Evolutionary conservation across 2,113 vertebrate genomes (phyloP), one percentile per base, ranked within the genome.

Genomic region (Melanocharis versteri): DNA sequence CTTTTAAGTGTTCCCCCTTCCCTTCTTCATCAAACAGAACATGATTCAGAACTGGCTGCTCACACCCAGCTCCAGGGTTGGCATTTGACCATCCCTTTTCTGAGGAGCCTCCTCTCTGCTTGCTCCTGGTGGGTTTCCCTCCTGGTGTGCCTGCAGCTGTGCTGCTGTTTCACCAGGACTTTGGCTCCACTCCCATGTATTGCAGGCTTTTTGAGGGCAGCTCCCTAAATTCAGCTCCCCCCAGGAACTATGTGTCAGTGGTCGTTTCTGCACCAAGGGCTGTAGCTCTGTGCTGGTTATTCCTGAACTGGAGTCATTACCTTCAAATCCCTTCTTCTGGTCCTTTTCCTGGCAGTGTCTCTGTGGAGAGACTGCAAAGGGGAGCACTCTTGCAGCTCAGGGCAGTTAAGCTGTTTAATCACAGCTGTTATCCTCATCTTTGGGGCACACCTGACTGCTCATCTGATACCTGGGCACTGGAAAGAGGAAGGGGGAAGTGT

Each of bases 41-140:
- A 60, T 72, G 48, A 57, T 20, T 90, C 13, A 73, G 58, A 90
- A 37, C 2, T 13, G 51, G 40, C 10, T 19, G 26, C 68, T 78
- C 35, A 58, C 23, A 48, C 8, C 14, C 17, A 42, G 11, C 1
- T 9, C 24, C 4, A 3, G 50, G 15, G 5, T 26, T 1, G 7
- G 19, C 13, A 8, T 75, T 82, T 68, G 44, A 16, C 47, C n/a
- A 11, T 35, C 30, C 19, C 5, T 78, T 76, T 84, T 26, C 44
- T 1, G 7, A 44, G 53, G 58, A 84, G 10, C 26, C 28, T 57
- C 10, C 12, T 57, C 1, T 1, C 6, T 27, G 47, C 48, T 54
- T 57, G 42, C 44, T 86, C 39, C 44, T 65, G 11, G 4, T 31
- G 19, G 28, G 20, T 71, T 78, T 94, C 33, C 19, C 42, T 85